Conservation (phyloP, 2,888 invertebrate genomes). For the Prosopocoilus inquinatus region DNA sequence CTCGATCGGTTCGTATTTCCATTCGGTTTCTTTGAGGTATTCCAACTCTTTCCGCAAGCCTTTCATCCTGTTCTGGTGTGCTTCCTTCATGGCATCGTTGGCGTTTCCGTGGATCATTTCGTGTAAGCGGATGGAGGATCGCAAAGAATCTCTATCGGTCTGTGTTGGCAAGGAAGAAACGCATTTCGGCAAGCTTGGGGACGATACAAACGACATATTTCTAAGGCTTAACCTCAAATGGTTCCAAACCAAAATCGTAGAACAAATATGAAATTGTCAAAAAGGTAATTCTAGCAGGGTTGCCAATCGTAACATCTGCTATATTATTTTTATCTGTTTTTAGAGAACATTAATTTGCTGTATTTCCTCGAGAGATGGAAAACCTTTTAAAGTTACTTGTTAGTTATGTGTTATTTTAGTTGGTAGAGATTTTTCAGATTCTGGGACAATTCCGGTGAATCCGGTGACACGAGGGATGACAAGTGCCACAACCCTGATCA, state of each 20-base stretch:
- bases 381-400: background rate
- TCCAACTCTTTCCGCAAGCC: constrained; percentile 72
- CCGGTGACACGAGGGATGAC: too few species aligned
- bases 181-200: constrained; percentile 35
- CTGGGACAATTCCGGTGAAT: too few species aligned
- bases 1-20: constrained; percentile 74
- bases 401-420: background rate
- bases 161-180: constrained; percentile 31
- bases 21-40: constrained; percentile 75
- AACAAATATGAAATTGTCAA: too few species aligned
- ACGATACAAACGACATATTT: constrained; percentile 3
- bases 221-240: too few species aligned
- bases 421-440: background rate
- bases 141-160: constrained; percentile 35
- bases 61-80: constrained; percentile 70
- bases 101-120: constrained; percentile 41
- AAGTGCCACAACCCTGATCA: too few species aligned
- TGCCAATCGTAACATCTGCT: too few species aligned
- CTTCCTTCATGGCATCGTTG: constrained; percentile 52
- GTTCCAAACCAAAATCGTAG: too few species aligned
- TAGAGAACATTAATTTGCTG: too few species aligned
- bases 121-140: constrained; percentile 36
- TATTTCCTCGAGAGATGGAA: too few species aligned
- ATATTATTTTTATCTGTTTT: too few species aligned
- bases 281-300: too few species aligned